phyloP scores from a whole-genome alignment of 1,140 invertebrate species.

The Uloborus diversus region DNA sequence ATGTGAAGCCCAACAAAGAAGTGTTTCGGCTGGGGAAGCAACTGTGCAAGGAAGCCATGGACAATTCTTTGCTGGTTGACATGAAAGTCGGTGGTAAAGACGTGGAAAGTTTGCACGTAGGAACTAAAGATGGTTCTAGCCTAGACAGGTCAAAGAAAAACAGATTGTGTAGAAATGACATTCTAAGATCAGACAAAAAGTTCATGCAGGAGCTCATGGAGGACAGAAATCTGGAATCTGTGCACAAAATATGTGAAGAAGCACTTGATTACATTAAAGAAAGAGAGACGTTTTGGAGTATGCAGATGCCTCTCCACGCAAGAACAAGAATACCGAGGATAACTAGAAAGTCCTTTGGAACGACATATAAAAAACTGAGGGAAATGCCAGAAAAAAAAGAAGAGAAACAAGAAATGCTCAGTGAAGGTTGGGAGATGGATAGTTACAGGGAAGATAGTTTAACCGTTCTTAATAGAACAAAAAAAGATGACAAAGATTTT shows the following conservation, averaged over 20 bases:
- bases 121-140: not conserved
- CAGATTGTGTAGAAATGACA: not conserved
- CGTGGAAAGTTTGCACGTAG: not conserved
- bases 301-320: not conserved
- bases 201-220: not conserved
- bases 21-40: not conserved
- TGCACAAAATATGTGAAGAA: slow-evolving; percentile 8
- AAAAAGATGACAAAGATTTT: no score
- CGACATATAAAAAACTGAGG: no score
- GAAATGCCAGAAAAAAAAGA: no score
- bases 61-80: slow-evolving; percentile 4
- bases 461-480: no score
- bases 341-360: not conserved
- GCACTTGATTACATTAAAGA: not conserved
- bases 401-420: no score
- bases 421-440: no score
- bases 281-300: slow-evolving; percentile 1
- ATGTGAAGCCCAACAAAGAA: not conserved
- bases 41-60: slow-evolving; percentile 10
- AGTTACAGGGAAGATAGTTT: no score
- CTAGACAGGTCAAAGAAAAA: not conserved
- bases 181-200: slow-evolving; percentile 6
- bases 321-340: not conserved
- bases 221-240: not conserved
- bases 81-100: not conserved